Conservation (phyloP, 2,797 vertebrate genomes). For the Diplodus sargus region DNA sequence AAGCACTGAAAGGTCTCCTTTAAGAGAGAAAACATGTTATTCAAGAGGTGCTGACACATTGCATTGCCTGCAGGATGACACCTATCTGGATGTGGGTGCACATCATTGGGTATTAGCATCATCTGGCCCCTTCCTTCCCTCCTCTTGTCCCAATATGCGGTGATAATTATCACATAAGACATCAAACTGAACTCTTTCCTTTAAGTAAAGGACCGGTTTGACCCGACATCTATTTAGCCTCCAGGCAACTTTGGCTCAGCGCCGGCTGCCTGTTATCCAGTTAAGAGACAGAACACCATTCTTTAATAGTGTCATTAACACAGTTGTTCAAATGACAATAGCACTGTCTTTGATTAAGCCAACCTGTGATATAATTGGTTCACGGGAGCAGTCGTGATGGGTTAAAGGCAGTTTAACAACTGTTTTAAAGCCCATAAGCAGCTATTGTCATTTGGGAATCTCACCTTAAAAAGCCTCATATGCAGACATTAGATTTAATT, state of each 20-base stretch:
- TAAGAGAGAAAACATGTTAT: constrained; percentile 8
- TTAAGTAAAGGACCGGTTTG: constrained; percentile 32
- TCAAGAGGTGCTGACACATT: constrained; percentile 18
- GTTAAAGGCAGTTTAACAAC: constrained; percentile 18
- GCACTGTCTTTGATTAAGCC: constrained; percentile 24
- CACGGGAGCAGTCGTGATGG: constrained; percentile 14
- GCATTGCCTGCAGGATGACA: constrained; percentile 24
- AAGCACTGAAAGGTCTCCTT: too few species aligned
- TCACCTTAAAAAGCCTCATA: neutral
- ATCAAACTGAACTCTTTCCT: constrained; percentile 34
- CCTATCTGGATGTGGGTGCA: constrained; percentile 21
- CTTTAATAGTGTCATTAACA: constrained; percentile 52
- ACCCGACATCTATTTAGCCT: constrained; percentile 50
- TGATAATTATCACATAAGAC: constrained; percentile 46
- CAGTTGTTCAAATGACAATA: constrained; percentile 40
- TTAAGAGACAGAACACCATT: constrained; percentile 39
- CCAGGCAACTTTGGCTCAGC: constrained; percentile 29
- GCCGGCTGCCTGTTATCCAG: constrained; percentile 32
- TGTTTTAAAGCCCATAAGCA: constrained; percentile 26
- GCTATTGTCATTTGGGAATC: neutral
- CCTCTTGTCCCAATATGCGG: constrained; percentile 21
- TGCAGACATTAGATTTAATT: constrained; percentile 20
- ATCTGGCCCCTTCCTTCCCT: constrained; percentile 9
- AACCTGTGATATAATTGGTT: constrained; percentile 39
- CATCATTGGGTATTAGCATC: constrained; percentile 3